These are phyloP conservation scores for Dicerorhinus sumatrensis DNA, from an alignment of 2,113 vertebrate genomes.

Conservation along the genomic window DNA sequence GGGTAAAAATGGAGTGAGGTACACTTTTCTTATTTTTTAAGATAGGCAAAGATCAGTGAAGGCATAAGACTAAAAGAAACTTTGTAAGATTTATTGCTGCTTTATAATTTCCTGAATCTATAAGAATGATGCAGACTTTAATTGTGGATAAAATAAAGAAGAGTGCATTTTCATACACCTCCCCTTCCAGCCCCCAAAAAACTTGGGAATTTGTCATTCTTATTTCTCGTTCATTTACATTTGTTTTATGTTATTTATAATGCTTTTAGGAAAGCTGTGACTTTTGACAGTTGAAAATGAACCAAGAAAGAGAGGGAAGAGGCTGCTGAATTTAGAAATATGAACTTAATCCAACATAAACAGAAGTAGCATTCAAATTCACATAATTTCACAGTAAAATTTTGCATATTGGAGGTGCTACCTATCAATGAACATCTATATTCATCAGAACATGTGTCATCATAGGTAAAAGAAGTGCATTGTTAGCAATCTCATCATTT, in stretches of 20 bases:
- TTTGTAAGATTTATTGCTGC: not conserved
- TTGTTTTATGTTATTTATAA: slow-evolving; percentile 81
- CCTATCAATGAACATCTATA: slow-evolving; percentile 4
- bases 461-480: not conserved
- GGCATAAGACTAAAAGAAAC: not conserved
- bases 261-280: slow-evolving; percentile 77
- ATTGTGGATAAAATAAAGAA: not conserved
- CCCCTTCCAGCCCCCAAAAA: not conserved
- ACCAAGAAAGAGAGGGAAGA: slow-evolving; percentile 71
- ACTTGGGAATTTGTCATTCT: slow-evolving; percentile 69
- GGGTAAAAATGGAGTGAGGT: not conserved
- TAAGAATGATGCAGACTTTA: slow-evolving; percentile 33
- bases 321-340: slow-evolving; percentile 78
- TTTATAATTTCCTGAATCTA: slow-evolving; percentile 3
- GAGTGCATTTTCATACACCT: not conserved
- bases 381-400: slow-evolving; percentile 68
- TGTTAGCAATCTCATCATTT: not conserved
- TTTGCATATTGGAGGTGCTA: slow-evolving; percentile 45
- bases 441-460: not conserved
- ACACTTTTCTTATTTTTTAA: not conserved
- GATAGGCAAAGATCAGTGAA: not conserved
- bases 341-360: slow-evolving; percentile 77
- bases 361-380: slow-evolving; percentile 72
- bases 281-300: slow-evolving; percentile 82
- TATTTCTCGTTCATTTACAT: slow-evolving; percentile 78